A percentile compares a stretch with the other conserved stretches of the same genome.
Conservation (phyloP, 2,797 vertebrate genomes). For the Mus caroli region DNA sequence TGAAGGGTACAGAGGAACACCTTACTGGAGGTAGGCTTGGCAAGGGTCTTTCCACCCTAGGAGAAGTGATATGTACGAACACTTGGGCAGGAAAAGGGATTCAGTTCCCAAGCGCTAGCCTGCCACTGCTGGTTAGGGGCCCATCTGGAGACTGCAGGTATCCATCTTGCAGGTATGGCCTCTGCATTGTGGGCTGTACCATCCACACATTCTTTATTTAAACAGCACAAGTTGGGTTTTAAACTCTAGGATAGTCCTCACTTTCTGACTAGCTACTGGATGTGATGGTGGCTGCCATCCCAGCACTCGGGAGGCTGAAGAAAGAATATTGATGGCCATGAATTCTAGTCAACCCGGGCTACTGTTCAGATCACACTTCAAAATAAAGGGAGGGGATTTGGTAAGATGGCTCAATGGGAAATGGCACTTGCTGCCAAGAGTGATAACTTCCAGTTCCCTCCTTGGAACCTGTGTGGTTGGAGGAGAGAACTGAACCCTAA, state of each 20-base stretch:
- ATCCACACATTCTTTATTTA: background rate
- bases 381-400: background rate
- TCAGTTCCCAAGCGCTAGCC: background rate
- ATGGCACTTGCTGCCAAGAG: background rate
- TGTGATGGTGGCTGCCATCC: background rate
- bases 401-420: background rate
- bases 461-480: too few species aligned
- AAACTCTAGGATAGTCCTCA: background rate
- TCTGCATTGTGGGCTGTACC: background rate
- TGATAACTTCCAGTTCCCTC: background rate
- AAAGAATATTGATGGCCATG: background rate
- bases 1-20: background rate
- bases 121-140: background rate
- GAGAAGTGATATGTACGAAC: background rate
- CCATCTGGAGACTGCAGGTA: too few species aligned
- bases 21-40: background rate
- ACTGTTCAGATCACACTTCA: background rate
- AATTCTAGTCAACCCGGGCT: background rate
- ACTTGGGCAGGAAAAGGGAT: background rate
- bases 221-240: background rate
- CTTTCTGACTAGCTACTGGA: background rate
- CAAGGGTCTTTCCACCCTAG: background rate
- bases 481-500: background rate
- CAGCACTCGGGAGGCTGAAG: background rate
- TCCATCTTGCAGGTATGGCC: fast-evolving